Evolutionary conservation across 2,888 invertebrate species (phyloP), one percentile per base, ranked within the genome.

Genomic region (Melikaiella ostensackeni): DNA sequence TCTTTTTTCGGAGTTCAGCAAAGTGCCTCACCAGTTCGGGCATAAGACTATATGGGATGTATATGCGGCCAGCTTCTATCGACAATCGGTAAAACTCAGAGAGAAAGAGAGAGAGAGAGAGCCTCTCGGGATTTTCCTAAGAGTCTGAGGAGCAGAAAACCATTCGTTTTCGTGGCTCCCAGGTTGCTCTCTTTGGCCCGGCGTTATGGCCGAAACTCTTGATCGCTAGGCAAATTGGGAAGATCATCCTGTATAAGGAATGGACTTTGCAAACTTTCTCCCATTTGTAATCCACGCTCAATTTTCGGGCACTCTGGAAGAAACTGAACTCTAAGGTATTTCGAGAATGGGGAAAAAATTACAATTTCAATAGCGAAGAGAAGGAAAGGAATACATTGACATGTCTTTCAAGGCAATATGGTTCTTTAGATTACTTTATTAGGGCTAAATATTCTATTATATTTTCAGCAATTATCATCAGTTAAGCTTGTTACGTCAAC

Each of bases 91-190:
- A 70, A 50, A 50, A 70, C 30, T 78, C 59, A 27, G 24, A 30
- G n/a, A n/a, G n/a, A n/a, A n/a, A n/a, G n/a, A n/a, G n/a, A n/a
- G n/a, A n/a, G n/a, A n/a, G n/a, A n/a, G 30, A 30, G 30, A 30
- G 42, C 70, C 79, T 46, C 79, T 42, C 19, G 75, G 59, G 79
- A 30, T 30, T 59, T 57, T 63, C 77, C 77, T 70, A 62, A 79
- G 75, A 74, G 33, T 50, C 70, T 30, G 46, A 24, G 27, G 11
- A 24, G 70, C 50, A 55, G 24, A 42, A 62, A 70, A 27, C 73
- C 63, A 75, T 78, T 77, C 75, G 30, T 73, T 79, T 74, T 19
- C 70, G 30, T 46, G 70, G 42, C 42, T 16, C 46, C 66, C 16
- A 38, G 27, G 27, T 38, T 46, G 8, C 46, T 66, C 6, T 19